Conservation (phyloP, 2,797 vertebrate species). For the Gorsachius magnificus region DNA sequence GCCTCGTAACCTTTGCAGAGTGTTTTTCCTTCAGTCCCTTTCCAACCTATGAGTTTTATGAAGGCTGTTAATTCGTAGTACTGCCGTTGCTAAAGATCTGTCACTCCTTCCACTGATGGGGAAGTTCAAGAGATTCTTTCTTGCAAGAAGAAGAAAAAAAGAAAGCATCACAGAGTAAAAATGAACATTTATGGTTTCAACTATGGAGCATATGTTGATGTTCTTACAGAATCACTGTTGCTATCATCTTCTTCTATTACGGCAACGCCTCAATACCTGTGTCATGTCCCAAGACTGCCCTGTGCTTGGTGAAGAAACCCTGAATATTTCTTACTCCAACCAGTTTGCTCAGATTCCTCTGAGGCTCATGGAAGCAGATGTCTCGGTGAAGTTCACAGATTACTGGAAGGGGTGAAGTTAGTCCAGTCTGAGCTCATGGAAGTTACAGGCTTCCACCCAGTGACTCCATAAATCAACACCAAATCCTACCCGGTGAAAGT, state of each 20-base stretch:
- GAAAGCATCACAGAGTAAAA: neutral
- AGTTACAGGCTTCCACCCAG: neutral
- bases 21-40: neutral
- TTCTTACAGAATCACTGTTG: neutral
- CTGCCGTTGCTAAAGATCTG: neutral
- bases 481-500: neutral
- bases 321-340: neutral
- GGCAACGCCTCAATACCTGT: neutral
- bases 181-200: fast-evolving
- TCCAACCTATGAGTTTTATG: neutral
- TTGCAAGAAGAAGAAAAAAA: neutral
- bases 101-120: neutral
- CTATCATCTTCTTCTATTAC: fast-evolving
- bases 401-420: neutral
- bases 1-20: constrained; percentile 25
- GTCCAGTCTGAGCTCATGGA: neutral
- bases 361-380: neutral
- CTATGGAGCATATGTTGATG: fast-evolving
- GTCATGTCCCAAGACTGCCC: neutral
- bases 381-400: neutral
- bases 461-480: neutral
- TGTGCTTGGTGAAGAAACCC: neutral
- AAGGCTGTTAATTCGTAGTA: neutral
- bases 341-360: neutral
- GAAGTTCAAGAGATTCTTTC: neutral